These are phyloP conservation scores for Spinus pinus DNA, from an alignment of 2,797 vertebrate genomes.

Conservation along the genomic window DNA sequence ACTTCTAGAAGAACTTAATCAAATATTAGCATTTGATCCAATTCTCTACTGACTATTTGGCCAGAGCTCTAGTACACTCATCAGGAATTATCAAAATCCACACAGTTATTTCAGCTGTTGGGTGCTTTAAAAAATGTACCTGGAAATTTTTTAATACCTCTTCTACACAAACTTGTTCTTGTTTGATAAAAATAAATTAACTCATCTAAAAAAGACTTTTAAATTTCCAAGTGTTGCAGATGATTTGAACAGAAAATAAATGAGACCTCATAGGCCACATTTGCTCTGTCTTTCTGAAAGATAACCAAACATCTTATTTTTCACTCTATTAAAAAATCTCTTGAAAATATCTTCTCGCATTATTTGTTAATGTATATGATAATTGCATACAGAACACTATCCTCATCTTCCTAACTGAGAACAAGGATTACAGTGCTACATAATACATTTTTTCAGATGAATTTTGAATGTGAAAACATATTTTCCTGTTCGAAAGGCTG, in stretches of 20 bases:
- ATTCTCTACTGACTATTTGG: background rate
- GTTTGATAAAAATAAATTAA: constrained; percentile 8
- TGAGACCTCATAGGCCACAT: background rate
- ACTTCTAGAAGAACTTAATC: background rate
- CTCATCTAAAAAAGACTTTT: background rate
- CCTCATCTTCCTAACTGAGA: background rate
- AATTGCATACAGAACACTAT: background rate
- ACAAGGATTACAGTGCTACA: background rate
- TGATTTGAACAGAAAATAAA: background rate
- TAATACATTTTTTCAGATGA: background rate
- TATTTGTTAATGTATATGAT: background rate
- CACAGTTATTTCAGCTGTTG: background rate
- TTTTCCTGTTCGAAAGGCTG: background rate
- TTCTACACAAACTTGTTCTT: background rate
- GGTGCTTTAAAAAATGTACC: background rate
- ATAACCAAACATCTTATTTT: background rate
- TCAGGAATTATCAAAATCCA: background rate
- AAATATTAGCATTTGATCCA: background rate
- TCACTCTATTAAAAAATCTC: background rate
- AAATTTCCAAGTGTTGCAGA: background rate
- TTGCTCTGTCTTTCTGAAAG: background rate
- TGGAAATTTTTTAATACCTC: background rate
- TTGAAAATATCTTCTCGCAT: background rate
- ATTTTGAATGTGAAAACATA: background rate
- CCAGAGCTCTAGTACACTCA: background rate